Evolutionary conservation across 2,797 vertebrate species (phyloP).

Genomic region (Takifugu rubripes): DNA sequence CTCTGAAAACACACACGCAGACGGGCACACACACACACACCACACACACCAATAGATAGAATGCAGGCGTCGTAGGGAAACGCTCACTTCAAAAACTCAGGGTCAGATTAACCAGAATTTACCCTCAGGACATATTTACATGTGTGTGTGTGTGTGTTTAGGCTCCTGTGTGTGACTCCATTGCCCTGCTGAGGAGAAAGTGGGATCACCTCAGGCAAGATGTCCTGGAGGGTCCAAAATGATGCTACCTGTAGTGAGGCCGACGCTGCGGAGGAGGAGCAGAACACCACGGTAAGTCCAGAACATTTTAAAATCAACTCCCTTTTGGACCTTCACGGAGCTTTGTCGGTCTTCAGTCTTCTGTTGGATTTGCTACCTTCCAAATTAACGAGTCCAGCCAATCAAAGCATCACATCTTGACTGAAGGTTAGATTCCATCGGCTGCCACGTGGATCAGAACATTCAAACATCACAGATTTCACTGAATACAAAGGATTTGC

Average conservation of each 20-base stretch:
- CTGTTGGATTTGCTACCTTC: too few species aligned
- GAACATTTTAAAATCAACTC: neutral
- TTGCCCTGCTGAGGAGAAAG: slow-evolving; percentile 77
- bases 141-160: slow-evolving; percentile 22
- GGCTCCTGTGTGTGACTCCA: slow-evolving; percentile 68
- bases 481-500: neutral
- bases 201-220: slow-evolving; percentile 75
- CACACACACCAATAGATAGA: too few species aligned
- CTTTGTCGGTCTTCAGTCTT: too few species aligned
- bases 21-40: too few species aligned
- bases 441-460: too few species aligned
- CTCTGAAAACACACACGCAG: slow-evolving; percentile 6
- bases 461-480: too few species aligned
- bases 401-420: neutral
- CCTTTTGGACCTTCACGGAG: too few species aligned
- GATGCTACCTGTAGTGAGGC: slow-evolving; percentile 47
- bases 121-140: slow-evolving; percentile 14
- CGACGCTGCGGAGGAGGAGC: slow-evolving; percentile 51
- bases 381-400: too few species aligned
- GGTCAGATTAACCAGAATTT: neutral
- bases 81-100: slow-evolving; percentile 6
- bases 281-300: slow-evolving; percentile 56
- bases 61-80: too few species aligned
- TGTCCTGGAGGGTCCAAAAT: slow-evolving; percentile 70
- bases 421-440: neutral